Conservation (phyloP, 2,113 vertebrate species). For the Hypanus sabinus region DNA sequence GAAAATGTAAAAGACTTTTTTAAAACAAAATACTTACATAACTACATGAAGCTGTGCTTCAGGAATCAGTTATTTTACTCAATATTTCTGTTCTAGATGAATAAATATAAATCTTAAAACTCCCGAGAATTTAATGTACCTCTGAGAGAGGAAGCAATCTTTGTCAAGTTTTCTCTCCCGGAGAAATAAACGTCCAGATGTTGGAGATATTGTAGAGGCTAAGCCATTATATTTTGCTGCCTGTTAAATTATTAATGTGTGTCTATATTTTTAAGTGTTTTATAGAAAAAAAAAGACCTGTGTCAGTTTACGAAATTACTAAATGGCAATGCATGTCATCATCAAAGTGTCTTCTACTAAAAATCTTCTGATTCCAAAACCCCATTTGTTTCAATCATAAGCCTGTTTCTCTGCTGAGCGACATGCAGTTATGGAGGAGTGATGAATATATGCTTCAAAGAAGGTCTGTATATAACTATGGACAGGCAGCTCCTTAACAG, state of each 20-base stretch:
- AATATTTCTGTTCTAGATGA: not conserved
- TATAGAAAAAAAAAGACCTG: not conserved
- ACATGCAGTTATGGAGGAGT: not conserved
- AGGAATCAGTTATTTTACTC: not conserved
- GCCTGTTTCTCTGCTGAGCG: not conserved
- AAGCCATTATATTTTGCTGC: not conserved
- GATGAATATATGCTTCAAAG: not conserved
- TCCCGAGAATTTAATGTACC: not conserved
- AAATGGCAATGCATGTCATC: not conserved
- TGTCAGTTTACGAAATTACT: not conserved
- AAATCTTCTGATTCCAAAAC: not conserved
- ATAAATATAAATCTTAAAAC: not conserved
- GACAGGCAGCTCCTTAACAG: not conserved
- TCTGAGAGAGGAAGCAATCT: not conserved
- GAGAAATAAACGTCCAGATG: not conserved
- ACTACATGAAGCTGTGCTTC: not conserved
- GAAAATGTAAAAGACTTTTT: not conserved
- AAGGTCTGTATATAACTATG: not conserved
- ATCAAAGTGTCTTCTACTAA: constrained; percentile 2
- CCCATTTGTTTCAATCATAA: not conserved
- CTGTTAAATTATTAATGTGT: not conserved
- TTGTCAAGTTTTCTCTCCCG: not conserved
- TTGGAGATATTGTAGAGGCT: not conserved
- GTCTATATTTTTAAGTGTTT: not conserved
- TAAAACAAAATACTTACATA: not conserved